Evolutionary conservation across 2,888 invertebrate genomes (phyloP), one percentile per base, ranked within the genome.

Genomic region (Mimachlamys varia): DNA sequence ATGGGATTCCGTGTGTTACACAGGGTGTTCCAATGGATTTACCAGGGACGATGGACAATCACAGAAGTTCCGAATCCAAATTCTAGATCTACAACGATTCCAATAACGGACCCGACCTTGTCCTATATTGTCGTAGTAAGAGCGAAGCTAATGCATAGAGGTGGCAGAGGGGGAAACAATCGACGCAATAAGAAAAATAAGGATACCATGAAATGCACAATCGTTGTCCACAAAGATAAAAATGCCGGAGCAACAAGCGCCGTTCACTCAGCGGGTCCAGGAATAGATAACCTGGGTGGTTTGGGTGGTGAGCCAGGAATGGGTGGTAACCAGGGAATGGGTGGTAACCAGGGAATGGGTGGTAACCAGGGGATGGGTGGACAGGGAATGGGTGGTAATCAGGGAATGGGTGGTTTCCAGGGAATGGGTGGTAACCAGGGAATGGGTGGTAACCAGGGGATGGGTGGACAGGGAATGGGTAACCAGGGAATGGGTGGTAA

Each of bases 41-140:
- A 92, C 53, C 89, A 88, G n/a, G 92, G 92, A 58, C 88, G 92
- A 89, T 92, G 92, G 92, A 88, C 89, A 62, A 89, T 92, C 19
- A 89, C 88, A 5, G 92, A 90, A 88, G 49, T 92, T 22, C 87
- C 87, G 17, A 89, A 91, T 87, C 89, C 89, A 33, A 87, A 87
- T 19, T 87, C 89, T 19, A 44, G 44, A 58, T 37, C 33, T 19
- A 88, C 89, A 15, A 89, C 89, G 10, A 92, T 92, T n/a, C 53
- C 58, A 10, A 88, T 92, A 4, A 88, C 88, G 7, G 90, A 92
- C 38, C 89, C 90, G 33, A 89, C 89, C 27, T 89, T 88, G 55
- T 90, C 92, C 58, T 90, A 90, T 33, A 92, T 92, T 38, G 92
- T 92, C 15, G 92, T 92, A 49, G 90, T 92, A 33, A 55, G 92